Conservation (phyloP, 2,113 vertebrate genomes). For the Murina feae region DNA sequence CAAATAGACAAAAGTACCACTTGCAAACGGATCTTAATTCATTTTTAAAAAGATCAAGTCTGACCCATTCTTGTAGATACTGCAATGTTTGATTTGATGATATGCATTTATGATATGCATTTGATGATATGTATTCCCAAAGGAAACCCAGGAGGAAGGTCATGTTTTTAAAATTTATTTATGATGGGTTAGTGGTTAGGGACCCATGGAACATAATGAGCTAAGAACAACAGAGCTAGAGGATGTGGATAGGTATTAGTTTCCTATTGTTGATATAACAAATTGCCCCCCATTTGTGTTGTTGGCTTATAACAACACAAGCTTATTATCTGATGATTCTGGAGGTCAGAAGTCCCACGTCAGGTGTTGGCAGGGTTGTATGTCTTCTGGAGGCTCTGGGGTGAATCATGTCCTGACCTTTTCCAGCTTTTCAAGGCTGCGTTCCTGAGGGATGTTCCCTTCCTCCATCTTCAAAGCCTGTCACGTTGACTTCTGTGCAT, state of each 20-base stretch:
- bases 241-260: not conserved
- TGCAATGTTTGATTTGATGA: not conserved
- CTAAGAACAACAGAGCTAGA: not conserved
- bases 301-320: not conserved
- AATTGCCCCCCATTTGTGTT: not conserved
- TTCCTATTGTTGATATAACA: not conserved
- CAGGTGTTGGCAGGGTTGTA: not conserved
- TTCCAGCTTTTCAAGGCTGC: not conserved
- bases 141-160: not conserved
- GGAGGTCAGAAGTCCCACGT: not conserved
- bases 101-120: not conserved
- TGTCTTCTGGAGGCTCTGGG: not conserved
- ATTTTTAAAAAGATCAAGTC: not conserved
- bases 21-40: not conserved
- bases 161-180: not conserved
- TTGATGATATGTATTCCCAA: not conserved
- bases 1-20: not conserved
- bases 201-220: not conserved
- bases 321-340: not conserved
- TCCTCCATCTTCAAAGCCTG: not conserved
- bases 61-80: not conserved
- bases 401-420: not conserved
- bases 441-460: not conserved
- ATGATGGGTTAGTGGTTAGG: not conserved
- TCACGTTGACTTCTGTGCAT: not conserved